Evolutionary conservation across 2,797 vertebrate genomes (phyloP).

Genomic region (Acanthopagrus latus): DNA sequence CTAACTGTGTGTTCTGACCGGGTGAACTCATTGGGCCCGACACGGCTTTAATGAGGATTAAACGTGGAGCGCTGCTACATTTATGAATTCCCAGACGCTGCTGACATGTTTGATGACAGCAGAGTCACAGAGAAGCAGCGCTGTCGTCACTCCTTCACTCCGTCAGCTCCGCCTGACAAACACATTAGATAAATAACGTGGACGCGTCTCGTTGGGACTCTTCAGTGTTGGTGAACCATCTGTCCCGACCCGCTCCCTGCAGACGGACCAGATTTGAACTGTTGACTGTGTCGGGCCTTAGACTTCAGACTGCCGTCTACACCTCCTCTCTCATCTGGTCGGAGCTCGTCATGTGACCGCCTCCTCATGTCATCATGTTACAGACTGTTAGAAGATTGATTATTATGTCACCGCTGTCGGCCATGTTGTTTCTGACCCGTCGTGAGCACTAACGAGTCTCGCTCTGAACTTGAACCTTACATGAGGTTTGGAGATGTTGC

Average conservation of each 20-base stretch:
- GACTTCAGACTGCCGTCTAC: neutral
- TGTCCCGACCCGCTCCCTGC: conserved; percentile 26
- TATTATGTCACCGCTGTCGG: neutral
- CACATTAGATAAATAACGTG: conserved; percentile 32
- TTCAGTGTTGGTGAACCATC: conserved; percentile 43
- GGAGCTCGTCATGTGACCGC: neutral
- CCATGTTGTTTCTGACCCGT: too few species aligned
- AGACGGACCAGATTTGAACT: conserved; percentile 9
- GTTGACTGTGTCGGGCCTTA: neutral
- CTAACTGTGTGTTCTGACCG: conserved; percentile 40
- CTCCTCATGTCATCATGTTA: neutral
- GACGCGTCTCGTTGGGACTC: conserved; percentile 30
- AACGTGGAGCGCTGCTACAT: conserved; percentile 37
- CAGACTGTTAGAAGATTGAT: neutral
- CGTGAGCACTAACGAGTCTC: too few species aligned
- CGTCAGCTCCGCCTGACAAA: conserved; percentile 19
- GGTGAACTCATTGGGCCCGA: conserved; percentile 25
- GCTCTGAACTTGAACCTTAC: too few species aligned
- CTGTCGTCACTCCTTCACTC: conserved; percentile 8
- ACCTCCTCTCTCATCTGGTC: neutral
- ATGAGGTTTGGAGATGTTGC: too few species aligned
- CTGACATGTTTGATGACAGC: conserved; percentile 25
- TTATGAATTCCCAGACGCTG: conserved; percentile 40
- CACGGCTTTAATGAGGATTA: conserved; percentile 56
- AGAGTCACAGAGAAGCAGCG: neutral